A percentile compares a stretch with the other conserved stretches of the same genome.
Conservation (phyloP, 2,113 vertebrate genomes). For the Turdus rufiventris region DNA sequence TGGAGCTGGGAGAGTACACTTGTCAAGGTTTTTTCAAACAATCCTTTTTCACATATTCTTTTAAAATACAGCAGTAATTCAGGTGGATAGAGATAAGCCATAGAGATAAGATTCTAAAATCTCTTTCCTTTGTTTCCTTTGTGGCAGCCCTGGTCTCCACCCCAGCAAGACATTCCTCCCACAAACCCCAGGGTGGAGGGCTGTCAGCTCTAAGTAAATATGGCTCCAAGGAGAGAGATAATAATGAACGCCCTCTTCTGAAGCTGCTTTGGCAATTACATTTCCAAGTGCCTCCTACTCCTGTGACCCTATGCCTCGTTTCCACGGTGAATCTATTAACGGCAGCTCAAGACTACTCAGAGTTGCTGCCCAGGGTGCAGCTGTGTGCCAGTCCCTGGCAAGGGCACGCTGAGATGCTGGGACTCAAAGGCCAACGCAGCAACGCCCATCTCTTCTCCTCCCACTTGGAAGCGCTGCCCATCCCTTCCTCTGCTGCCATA, state of each 20-base stretch:
- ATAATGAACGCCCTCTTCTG: neutral
- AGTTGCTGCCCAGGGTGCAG: neutral
- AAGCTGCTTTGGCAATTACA: neutral
- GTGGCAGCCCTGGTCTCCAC: neutral
- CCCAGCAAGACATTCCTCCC: neutral
- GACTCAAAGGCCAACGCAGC: accelerated
- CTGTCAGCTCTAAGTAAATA: neutral
- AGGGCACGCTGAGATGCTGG: neutral
- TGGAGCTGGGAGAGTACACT: neutral
- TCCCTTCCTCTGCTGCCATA: neutral
- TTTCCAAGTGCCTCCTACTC: neutral
- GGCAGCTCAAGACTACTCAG: neutral
- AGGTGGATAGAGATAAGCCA: neutral
- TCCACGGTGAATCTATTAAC: neutral
- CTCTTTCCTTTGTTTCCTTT: neutral
- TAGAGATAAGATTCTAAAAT: neutral
- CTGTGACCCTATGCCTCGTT: neutral
- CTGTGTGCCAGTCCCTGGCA: neutral
- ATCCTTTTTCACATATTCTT: neutral
- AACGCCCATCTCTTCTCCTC: neutral
- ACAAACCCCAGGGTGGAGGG: neutral
- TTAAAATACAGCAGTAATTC: constrained; percentile 6
- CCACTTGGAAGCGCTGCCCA: neutral
- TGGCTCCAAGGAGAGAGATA: neutral
- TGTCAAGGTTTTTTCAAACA: constrained; percentile 18